Conservation (phyloP, 2,888 invertebrate genomes). For the Rhyacophila evoluta region DNA sequence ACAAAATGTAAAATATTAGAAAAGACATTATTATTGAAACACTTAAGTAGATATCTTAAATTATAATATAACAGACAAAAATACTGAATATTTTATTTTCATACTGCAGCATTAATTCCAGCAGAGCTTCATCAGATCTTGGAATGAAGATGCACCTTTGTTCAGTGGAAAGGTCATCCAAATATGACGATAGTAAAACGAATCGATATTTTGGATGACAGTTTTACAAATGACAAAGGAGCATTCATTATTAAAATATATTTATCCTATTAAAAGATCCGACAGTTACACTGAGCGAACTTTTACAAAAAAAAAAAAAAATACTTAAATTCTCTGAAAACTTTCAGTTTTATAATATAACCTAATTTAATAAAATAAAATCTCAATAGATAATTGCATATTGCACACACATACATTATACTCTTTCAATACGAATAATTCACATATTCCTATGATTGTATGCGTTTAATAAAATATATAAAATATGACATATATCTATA, state of each 20-base stretch:
- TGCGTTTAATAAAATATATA: conserved; percentile 46
- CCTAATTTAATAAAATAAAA: conserved; percentile 52
- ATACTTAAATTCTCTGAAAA: conserved; percentile 41
- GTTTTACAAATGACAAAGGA: conserved; percentile 33
- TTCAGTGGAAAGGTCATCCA: neutral
- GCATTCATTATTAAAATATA: conserved; percentile 41
- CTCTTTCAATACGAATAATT: conserved; percentile 57
- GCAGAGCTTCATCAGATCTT: conserved; percentile 49
- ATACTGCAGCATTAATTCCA: conserved; percentile 36
- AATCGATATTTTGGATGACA: neutral
- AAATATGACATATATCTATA: conserved; percentile 32
- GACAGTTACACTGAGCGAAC: conserved; percentile 43
- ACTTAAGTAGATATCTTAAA: conserved; percentile 38
- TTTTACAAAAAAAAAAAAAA: conserved; percentile 31
- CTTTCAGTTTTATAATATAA: conserved; percentile 42
- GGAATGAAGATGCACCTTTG: conserved; percentile 44
- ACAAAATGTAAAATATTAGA: conserved; percentile 23
- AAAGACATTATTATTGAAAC: conserved; percentile 25
- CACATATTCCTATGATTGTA: conserved; percentile 40
- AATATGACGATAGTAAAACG: neutral
- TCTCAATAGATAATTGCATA: conserved; percentile 57
- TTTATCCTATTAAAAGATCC: conserved; percentile 38
- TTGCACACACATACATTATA: conserved; percentile 72
- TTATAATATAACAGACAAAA: conserved; percentile 52
- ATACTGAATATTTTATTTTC: conserved; percentile 49